Evolutionary conservation across 1,140 invertebrate species (phyloP), one percentile per base, ranked within the genome.

Genomic region (Platyscapa corneri): DNA sequence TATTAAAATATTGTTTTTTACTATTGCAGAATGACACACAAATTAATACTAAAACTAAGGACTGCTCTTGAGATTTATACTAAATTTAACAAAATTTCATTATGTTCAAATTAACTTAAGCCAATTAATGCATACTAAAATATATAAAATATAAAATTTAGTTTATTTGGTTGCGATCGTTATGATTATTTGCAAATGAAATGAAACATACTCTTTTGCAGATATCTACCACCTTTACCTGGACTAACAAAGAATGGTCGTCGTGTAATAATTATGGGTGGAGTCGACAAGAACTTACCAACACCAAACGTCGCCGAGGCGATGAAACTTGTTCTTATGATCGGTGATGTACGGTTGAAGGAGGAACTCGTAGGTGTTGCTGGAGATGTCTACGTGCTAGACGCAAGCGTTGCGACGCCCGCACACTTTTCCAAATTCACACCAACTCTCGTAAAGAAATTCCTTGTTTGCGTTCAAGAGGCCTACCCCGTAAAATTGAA

Each of bases 401-500:
- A 97, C 89, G 96, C 96, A 0, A 93, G 94, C 23, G 95, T 97
- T 12, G 95, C 96, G 0, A 96, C 96, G 1, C 95, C 96, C 0
- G 93, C 94, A 3, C 95, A 97, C 88, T 96, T 97, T 88, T 94
- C 96, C 30, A 97, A 96, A 91, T 95, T 97, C 84, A 96, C 96
- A 0, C 96, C 96, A 7, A 91, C 95, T 0, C 89, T 96, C 42
- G 94, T 97, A 23, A 97, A 97, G 92, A 97, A 97, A 90, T 97
- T 97, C 90, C 94, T 97, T 88, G 95, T 97, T 56, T 96, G 96
- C 90, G 96, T 97, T 0, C 96, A 97, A 92, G 96, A 98, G 92
- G 97, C 96, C 0, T 98, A 97, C 91, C 97, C 97, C 0, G 96
- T 97, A 0, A 97, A 97, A 90, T 92, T 97, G 65, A 97, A 97